Evolutionary conservation across 2,113 vertebrate genomes (phyloP).

Genomic region (Pycnonotus jocosus): DNA sequence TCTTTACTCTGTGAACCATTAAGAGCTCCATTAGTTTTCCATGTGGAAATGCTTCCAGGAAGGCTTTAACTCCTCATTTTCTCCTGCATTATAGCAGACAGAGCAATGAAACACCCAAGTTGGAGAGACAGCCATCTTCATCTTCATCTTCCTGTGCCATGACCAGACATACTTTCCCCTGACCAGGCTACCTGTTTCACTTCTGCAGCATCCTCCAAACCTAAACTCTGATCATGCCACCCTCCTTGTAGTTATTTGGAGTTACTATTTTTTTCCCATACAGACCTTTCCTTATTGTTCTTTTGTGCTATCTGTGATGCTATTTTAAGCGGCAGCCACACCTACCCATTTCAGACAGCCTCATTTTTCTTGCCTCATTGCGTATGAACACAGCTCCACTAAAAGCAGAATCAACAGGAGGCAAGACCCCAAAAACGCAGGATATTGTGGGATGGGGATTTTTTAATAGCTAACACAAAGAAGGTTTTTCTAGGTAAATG

Average conservation of each 20-base stretch:
- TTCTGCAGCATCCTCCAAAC: background rate
- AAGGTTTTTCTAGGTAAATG: background rate
- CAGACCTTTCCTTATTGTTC: background rate
- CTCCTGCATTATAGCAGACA: background rate
- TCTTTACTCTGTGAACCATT: background rate
- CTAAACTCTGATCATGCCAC: background rate
- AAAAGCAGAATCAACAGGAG: background rate
- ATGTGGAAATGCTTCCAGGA: background rate
- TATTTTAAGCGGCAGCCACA: background rate
- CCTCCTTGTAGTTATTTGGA: background rate
- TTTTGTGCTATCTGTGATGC: background rate
- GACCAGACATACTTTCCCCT: background rate
- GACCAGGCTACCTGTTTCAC: background rate
- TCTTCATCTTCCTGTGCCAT: background rate
- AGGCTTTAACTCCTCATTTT: background rate
- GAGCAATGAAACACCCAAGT: background rate
- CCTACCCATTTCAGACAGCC: background rate
- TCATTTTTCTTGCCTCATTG: background rate
- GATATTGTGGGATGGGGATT: rapidly evolving
- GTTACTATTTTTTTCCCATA: background rate
- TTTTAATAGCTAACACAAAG: background rate
- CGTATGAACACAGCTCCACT: background rate
- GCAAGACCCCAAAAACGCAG: background rate
- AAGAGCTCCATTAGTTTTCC: background rate
- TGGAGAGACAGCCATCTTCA: background rate